Conservation (phyloP, 1,140 invertebrate genomes). For the Dryas iulia region DNA sequence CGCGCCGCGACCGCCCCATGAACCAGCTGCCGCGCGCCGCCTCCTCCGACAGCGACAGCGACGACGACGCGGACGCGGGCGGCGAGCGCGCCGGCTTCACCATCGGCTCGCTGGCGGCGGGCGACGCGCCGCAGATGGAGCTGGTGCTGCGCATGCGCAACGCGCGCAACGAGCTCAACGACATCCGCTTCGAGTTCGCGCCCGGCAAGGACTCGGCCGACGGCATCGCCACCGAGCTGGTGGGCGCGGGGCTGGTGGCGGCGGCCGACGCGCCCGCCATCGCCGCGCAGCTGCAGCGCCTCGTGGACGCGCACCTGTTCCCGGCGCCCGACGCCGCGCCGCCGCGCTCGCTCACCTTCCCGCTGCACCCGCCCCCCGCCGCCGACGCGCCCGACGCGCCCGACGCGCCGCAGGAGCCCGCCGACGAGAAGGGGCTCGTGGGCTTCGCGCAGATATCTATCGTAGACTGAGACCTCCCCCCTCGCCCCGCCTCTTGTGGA, state of each 20-base stretch:
- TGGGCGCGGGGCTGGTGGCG: constrained; percentile 96
- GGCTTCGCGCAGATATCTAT: constrained; percentile 98
- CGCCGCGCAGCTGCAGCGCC: constrained; percentile 94
- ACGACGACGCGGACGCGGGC: constrained; percentile 47
- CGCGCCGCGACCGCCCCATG: constrained; percentile 77
- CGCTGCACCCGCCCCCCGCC: constrained; percentile 85
- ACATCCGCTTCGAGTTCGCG: constrained; percentile 98
- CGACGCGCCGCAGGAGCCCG: constrained; percentile 87
- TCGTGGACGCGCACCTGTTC: constrained; percentile 81
- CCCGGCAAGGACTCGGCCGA: constrained; percentile 97
- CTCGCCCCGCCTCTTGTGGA: constrained; percentile 24
- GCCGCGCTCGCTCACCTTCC: constrained; percentile 90
- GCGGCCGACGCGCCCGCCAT: constrained; percentile 94
- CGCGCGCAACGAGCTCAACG: constrained; percentile 95
- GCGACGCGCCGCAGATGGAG: constrained; percentile 59
- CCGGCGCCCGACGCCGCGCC: constrained; percentile 31
- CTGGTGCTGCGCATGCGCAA: constrained; percentile 83
- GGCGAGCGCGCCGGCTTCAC: constrained; percentile 55
- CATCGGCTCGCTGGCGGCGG: constrained; percentile 55
- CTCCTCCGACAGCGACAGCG: constrained; percentile 81
- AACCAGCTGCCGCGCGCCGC: constrained; percentile 80
- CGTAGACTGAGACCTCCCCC: constrained; percentile 83
- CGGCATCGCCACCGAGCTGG: constrained; percentile 96
- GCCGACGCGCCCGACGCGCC: constrained; percentile 85
- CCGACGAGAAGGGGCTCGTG: constrained; percentile 96